Base-by-base conservation (phyloP, 2,113 vertebrate species). In the Sylvicapra grimmia region DNA sequence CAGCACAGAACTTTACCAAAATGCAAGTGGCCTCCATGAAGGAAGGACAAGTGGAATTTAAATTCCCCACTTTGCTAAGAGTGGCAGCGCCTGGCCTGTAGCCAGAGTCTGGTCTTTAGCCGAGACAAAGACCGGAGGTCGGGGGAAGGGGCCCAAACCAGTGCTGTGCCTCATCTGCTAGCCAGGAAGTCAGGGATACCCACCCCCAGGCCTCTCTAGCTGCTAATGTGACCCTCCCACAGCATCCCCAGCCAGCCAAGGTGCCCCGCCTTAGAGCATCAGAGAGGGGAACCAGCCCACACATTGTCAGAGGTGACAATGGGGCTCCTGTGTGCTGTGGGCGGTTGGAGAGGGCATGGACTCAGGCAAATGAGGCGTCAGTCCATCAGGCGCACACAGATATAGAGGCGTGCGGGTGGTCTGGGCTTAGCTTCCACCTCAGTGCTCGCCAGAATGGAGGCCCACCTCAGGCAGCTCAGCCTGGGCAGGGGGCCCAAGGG, bases 341-440 rank as follows among this genome's bases (percentile, higher is more conserved):
- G 23, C 79, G 31, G 86, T 88, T 15, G 89, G 98, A 97, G 96
- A 98, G 33, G 86, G 86, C 19, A 25, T 1, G 21, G n/a, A 94
- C 98, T 16, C 98, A 99, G 98, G 98, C 99, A 99, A 99, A 99
- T 99, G 61, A 99, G 98, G 31, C 2, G 0, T 36, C 65, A 72
- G 18, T 36, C 65, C 65, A 36, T 72, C n/a, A 21, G 13, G 3
- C 31, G 8, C 36, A 13, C 23, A 0, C 53, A 80, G 80, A 98
- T 97, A 98, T 54, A 96, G 63, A 58, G 59, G 63, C 21, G 3
- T 1, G 25, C 4, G 5, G 29, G 29, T 3, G 51, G 36, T 8
- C n/a, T 1, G 19, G 29, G 2, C 44, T 25, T 11, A 0, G 36
- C 91, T 47, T 27, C 36, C 18, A 0, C 10, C 2, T 3, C 80